Evolutionary conservation across 1,140 invertebrate species (phyloP).

Genomic region (Ephestia elutella): DNA sequence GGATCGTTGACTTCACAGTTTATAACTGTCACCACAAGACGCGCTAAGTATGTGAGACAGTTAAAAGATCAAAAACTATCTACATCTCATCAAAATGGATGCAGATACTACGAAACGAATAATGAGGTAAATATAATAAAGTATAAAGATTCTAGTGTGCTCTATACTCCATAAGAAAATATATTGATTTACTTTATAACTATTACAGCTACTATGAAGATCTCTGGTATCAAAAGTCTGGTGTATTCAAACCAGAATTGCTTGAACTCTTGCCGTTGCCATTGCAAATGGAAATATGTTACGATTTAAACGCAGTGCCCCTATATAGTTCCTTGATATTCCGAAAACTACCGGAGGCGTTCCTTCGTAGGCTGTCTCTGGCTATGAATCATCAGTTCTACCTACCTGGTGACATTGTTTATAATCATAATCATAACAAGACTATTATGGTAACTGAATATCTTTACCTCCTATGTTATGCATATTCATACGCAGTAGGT

Average conservation of each 20-base stretch:
- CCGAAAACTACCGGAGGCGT: conserved; percentile 63
- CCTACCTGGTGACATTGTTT: conserved; percentile 65
- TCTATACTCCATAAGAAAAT: too few species aligned
- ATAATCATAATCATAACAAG: conserved; percentile 65
- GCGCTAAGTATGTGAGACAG: conserved; percentile 56
- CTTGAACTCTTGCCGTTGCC: conserved; percentile 53
- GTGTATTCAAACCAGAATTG: conserved; percentile 58
- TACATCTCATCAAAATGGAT: conserved; percentile 57
- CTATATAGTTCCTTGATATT: conserved; percentile 66
- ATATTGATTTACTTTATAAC: not conserved
- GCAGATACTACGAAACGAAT: conserved; percentile 55
- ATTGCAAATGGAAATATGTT: conserved; percentile 65
- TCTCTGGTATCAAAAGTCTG: conserved; percentile 67
- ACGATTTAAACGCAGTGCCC: conserved; percentile 66
- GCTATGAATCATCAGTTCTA: conserved; percentile 67
- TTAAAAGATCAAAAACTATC: conserved; percentile 59
- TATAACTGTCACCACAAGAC: conserved; percentile 59
- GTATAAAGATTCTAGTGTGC: not conserved
- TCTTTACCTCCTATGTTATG: conserved; percentile 8
- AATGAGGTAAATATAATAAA: conserved; percentile 37
- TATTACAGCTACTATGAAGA: conserved; percentile 58
- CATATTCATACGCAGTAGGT: not conserved
- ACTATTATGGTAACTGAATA: conserved; percentile 56
- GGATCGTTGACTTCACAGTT: conserved; percentile 66
- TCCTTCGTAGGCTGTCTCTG: conserved; percentile 62